Conservation (phyloP, 2,113 vertebrate genomes). For the Rhodinocichla rosea region DNA sequence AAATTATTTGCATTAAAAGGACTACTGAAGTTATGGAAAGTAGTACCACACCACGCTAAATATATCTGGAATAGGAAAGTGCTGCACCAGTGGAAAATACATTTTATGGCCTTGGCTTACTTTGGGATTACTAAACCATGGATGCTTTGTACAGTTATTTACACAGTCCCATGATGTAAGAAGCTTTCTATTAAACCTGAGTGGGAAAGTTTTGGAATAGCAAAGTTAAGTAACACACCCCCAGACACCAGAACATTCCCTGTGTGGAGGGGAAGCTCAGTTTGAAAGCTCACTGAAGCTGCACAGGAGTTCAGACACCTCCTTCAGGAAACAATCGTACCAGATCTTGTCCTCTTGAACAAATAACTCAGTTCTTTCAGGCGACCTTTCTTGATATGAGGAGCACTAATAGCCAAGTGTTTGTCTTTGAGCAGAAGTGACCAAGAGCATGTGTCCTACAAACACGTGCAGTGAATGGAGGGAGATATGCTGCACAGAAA, state of each 20-base stretch:
- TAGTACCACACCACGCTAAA: not conserved
- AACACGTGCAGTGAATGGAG: not conserved
- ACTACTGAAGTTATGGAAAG: not conserved
- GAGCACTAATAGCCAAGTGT: not conserved
- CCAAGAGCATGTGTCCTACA: not conserved
- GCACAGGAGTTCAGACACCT: not conserved
- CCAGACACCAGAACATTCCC: not conserved
- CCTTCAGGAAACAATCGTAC: rapidly evolving
- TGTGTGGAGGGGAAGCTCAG: not conserved
- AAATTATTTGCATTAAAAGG: not conserved
- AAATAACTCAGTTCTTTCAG: not conserved
- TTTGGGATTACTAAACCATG: not conserved
- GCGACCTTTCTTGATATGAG: not conserved
- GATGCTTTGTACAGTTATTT: not conserved
- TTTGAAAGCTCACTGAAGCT: not conserved
- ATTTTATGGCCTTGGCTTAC: not conserved
- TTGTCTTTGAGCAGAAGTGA: not conserved
- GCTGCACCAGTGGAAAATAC: not conserved
- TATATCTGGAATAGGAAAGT: not conserved
- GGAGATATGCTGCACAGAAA: not conserved
- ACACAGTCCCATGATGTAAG: not conserved
- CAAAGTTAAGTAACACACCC: not conserved
- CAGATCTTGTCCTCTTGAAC: not conserved
- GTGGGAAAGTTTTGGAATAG: not conserved
- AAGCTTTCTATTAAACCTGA: not conserved